These are phyloP conservation scores for Syngnathus floridae DNA, from an alignment of 2,113 vertebrate species.

Conservation along the genomic window DNA sequence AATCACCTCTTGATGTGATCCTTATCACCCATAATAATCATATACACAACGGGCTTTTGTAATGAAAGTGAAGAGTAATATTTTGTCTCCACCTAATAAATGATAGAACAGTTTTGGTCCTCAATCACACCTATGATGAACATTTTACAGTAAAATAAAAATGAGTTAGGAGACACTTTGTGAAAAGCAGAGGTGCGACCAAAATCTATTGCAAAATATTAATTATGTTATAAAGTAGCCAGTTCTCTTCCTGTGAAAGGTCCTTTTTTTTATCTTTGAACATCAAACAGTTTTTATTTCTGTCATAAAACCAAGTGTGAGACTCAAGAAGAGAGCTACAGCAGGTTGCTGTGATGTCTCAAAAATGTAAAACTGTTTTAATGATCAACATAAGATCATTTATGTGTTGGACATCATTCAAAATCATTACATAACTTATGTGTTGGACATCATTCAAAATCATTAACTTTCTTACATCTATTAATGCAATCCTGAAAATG, in stretches of 20 bases:
- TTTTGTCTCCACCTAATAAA: slow-evolving; percentile 1
- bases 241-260: not conserved
- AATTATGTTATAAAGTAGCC: slow-evolving; percentile 24
- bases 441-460: not conserved
- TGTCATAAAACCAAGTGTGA: slow-evolving; percentile 13
- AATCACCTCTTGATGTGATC: slow-evolving; percentile 4
- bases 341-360: slow-evolving; percentile 13
- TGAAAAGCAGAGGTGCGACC: slow-evolving; percentile 8
- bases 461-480: not conserved
- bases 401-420: not conserved
- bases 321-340: not conserved
- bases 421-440: not conserved
- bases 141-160: slow-evolving; percentile 18
- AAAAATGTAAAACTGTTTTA: not conserved
- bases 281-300: slow-evolving; percentile 26
- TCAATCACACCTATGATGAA: slow-evolving; percentile 4
- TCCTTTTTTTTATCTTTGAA: slow-evolving; percentile 12
- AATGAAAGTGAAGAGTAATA: slow-evolving; percentile 1
- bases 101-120: not conserved
- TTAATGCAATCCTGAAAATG: not conserved
- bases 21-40: not conserved
- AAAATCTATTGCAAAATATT: slow-evolving; percentile 19
- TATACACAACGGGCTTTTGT: not conserved
- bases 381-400: not conserved
- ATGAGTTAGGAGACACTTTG: not conserved